Conservation (phyloP, 2,797 vertebrate genomes). For the Microchirus variegatus region DNA sequence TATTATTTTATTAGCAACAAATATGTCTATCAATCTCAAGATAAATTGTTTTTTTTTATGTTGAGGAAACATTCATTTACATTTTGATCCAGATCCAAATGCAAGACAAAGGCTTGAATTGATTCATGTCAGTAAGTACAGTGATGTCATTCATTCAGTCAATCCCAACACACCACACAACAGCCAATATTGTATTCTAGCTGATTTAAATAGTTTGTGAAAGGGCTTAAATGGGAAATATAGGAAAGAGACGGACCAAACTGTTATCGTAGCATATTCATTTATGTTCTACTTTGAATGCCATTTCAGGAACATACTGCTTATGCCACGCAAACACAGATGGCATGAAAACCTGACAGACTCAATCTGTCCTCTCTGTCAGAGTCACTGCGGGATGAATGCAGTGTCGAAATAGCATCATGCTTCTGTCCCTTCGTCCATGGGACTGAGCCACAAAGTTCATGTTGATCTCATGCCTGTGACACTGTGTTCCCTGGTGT, state of each 20-base stretch:
- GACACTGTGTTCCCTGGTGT: constrained; percentile 55
- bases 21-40: background rate
- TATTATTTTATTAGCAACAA: background rate
- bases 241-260: constrained; percentile 15
- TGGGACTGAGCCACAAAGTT: constrained; percentile 22
- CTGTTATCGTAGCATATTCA: too few relatives aligned
- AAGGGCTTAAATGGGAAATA: background rate
- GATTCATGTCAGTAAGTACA: too few relatives aligned
- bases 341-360: background rate
- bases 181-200: background rate
- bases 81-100: too few relatives aligned
- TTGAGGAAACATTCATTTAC: too few relatives aligned
- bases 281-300: constrained; percentile 7
- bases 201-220: background rate
- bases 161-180: background rate
- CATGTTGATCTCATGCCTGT: constrained; percentile 65
- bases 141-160: constrained; percentile 27
- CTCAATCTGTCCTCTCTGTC: constrained; percentile 5
- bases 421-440: constrained; percentile 44
- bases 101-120: too few relatives aligned
- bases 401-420: constrained; percentile 20
- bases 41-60: too few relatives aligned
- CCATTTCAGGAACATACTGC: constrained; percentile 37
- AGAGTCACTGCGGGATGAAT: constrained; percentile 31
- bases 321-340: constrained; percentile 1